Evolutionary conservation across 2,113 vertebrate genomes (phyloP), one percentile per base, ranked within the genome.

Genomic region (Loxodonta africana): DNA sequence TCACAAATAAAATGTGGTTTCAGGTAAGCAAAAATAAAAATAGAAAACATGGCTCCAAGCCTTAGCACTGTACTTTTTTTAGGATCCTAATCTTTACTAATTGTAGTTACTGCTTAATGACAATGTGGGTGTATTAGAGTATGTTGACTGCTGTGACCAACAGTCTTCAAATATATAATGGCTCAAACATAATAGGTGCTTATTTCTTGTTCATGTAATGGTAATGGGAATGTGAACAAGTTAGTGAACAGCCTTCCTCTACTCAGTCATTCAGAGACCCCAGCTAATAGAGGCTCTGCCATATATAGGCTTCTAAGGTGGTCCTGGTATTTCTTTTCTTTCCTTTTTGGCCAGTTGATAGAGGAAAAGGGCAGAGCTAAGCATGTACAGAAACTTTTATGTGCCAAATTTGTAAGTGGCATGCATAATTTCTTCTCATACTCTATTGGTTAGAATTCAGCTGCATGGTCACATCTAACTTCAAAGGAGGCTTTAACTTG

Each of bases 1-100:
- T 88, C 91, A 37, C 21, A 92, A 81, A 81, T 82, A 92, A 94
- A 86, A 65, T 51, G 33, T 18, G 7, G 51, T 90, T 88, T 74
- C 37, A 91, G 78, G 30, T 78, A 76, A 88, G 46, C 7, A 67
- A 37, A 30, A 7, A 33, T 63, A 63, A 8, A 23, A 15, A 10
- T 20, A 20, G 18, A 60, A 67, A 81, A 51, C 62, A 0, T 77
- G 41, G 77, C 20, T 91, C 82, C 4, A 15, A 86, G 60, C 18
- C 20, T 30, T 92, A 53, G 33, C 15, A 15, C 14, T 77, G 4
- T 30, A 65, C 2, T 1, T 77, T 78, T 94, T 83, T 51, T 37
- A 30, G 37, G 21, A 74, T 33, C 33, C 46, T 95, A 48, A 83
- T 26, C 73, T 92, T 90, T 33, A 25, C 15, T 74, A 11, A 28